phyloP scores from a whole-genome alignment of 2,797 vertebrate species.

The Hafferia zeledoni region DNA sequence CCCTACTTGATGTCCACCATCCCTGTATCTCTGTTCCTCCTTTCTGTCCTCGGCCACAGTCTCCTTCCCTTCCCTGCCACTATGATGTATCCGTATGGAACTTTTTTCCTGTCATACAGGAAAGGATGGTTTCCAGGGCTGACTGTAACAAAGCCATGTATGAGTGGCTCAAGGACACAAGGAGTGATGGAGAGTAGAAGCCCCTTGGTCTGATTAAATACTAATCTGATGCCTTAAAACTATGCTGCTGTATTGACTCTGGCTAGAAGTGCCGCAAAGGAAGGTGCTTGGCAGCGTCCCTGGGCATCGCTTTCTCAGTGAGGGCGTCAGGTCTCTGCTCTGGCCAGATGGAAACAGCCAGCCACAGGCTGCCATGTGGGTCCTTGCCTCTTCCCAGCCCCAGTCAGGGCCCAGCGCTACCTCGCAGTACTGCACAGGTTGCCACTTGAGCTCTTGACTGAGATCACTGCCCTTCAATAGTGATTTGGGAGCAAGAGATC shows the following conservation, averaged over 20 bases:
- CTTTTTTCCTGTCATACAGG: background rate
- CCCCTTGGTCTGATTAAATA: background rate
- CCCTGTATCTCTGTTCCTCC: background rate
- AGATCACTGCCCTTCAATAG: background rate
- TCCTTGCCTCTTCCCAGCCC: background rate
- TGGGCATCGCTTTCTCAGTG: background rate
- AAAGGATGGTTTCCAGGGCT: background rate
- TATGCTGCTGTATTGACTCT: background rate
- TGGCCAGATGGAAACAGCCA: background rate
- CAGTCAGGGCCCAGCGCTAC: background rate
- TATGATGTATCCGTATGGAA: background rate
- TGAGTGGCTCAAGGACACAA: background rate
- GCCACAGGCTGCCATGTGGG: background rate
- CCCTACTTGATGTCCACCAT: background rate
- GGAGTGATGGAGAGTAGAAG: background rate
- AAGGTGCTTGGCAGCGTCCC: background rate
- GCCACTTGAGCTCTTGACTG: accelerated
- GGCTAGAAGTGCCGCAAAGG: accelerated
- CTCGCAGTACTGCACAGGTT: accelerated
- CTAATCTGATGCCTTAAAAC: background rate
- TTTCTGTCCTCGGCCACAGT: background rate
- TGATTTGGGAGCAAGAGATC: background rate
- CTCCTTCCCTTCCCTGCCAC: background rate
- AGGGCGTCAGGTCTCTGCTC: background rate
- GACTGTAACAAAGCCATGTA: background rate